A percentile compares a stretch with the other conserved stretches of the same genome.
phyloP scores from a whole-genome alignment of 35 echinoderm and acorn worm species.

The Chiridota heheva region DNA sequence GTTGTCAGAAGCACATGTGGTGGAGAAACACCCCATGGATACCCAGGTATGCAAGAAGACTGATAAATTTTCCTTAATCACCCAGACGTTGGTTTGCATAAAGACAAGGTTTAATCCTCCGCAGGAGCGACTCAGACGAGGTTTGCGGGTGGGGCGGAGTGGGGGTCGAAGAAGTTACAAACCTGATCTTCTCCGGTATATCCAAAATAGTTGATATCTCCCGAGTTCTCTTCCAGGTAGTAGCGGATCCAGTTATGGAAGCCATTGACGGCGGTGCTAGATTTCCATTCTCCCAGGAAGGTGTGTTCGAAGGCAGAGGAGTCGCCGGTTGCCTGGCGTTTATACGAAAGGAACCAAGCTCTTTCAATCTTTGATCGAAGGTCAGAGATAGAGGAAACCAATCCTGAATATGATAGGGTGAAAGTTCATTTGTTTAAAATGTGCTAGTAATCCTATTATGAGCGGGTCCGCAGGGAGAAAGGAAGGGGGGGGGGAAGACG shows the following conservation, averaged over 20 bases:
- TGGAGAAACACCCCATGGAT: too few species aligned
- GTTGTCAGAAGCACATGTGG: too few species aligned
- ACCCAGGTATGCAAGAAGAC: too few species aligned
- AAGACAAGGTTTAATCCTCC: too few species aligned
- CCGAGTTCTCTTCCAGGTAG: constrained; percentile 65
- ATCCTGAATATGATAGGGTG: neutral
- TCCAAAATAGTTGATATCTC: constrained; percentile 74
- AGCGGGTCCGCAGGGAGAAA: neutral
- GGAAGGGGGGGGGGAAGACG: neutral
- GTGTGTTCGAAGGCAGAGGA: constrained; percentile 85
- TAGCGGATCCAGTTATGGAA: constrained; percentile 93
- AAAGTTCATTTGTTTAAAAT: neutral
- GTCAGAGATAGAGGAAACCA: constrained; percentile 18
- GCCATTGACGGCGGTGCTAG: constrained; percentile 50
- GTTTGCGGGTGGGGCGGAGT: too few species aligned
- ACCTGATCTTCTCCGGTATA: constrained; percentile 47
- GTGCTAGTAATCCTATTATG: neutral
- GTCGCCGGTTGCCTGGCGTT: constrained; percentile 33
- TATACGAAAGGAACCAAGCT: constrained; percentile 65
- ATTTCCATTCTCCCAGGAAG: constrained; percentile 81
- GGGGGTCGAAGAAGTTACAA: too few species aligned
- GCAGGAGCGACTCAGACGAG: too few species aligned
- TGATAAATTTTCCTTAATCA: too few species aligned
- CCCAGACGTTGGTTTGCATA: too few species aligned
- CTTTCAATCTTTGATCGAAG: constrained; percentile 40